These are phyloP conservation scores for Callinectes sapidus DNA, from an alignment of 2,888 invertebrate species.

Conservation along the genomic window DNA sequence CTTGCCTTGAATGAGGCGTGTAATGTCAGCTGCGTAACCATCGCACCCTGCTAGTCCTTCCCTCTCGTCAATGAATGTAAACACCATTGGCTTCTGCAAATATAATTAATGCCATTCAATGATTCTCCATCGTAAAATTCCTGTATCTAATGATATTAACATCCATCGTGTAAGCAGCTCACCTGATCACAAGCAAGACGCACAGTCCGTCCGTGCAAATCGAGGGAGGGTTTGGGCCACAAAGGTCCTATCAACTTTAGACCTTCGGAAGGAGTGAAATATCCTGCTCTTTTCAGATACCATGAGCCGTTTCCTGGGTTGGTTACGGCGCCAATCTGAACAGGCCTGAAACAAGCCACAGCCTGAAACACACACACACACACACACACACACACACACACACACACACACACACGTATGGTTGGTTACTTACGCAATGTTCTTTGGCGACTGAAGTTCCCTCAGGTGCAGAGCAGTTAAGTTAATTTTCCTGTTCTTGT, in stretches of 20 bases:
- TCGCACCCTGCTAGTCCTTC: background rate
- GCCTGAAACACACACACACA: too few relatives aligned
- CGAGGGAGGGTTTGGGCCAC: background rate
- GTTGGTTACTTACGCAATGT: too few relatives aligned
- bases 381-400: too few relatives aligned
- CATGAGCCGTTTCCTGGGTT: background rate
- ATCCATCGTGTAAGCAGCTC: background rate
- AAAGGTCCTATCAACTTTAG: background rate
- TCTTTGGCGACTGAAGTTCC: background rate
- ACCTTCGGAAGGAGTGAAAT: background rate
- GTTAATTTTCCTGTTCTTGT: background rate
- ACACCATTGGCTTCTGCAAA: slow-evolving; percentile 37
- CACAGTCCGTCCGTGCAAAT: background rate
- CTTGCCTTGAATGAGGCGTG: background rate
- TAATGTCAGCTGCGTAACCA: slow-evolving; percentile 31
- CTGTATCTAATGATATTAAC: too few relatives aligned
- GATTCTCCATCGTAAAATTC: too few relatives aligned
- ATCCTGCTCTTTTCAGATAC: background rate
- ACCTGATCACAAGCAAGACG: background rate
- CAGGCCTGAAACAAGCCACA: background rate
- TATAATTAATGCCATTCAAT: background rate
- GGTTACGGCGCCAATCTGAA: background rate
- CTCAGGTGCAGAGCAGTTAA: background rate
- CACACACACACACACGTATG: too few relatives aligned
- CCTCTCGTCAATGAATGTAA: background rate